Percentiles rank a stretch among this genome's conserved stretches.
Conservation (phyloP, 2,888 invertebrate genomes). For the Platycheirus albimanus region DNA sequence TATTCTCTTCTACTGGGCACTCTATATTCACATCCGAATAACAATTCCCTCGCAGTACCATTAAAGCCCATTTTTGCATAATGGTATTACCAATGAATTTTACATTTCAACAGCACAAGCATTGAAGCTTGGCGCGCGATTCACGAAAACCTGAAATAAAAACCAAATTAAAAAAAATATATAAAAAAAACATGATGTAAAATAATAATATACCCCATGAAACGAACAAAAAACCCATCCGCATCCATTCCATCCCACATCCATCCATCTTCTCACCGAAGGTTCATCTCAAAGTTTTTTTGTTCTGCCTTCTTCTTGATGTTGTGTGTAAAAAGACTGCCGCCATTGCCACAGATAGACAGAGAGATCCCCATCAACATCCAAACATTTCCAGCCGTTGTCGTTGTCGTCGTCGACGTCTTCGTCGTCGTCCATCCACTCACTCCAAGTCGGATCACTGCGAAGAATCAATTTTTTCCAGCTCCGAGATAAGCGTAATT, state of each 20-base stretch:
- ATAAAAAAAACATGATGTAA: constrained; percentile 8
- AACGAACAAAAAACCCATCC: constrained; percentile 41
- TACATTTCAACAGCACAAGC: constrained; percentile 29
- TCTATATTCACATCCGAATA: constrained; percentile 1
- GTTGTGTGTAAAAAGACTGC: constrained; percentile 57
- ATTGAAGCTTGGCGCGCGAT: constrained; percentile 12
- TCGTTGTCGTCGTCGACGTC: constrained; percentile 12
- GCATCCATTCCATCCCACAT: constrained; percentile 69
- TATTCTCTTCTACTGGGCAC: neutral
- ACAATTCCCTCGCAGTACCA: constrained; percentile 19
- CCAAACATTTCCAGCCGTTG: constrained; percentile 28
- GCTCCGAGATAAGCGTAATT: constrained; percentile 72
- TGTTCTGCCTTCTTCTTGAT: constrained; percentile 59
- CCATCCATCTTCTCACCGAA: constrained; percentile 70
- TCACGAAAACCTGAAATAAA: constrained; percentile 55
- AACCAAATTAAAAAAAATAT: constrained; percentile 61
- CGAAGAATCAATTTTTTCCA: constrained; percentile 70
- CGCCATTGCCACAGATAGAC: constrained; percentile 55
- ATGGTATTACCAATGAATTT: constrained; percentile 62
- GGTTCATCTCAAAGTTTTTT: constrained; percentile 67
- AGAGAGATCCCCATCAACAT: constrained; percentile 59
- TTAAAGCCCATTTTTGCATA: constrained; percentile 50
- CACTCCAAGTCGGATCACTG: constrained; percentile 55
- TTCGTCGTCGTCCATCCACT: constrained; percentile 36
- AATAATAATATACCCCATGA: constrained; percentile 61